These are phyloP conservation scores for Aythya baeri DNA, from an alignment of 2,113 vertebrate genomes.

Conservation along the genomic window DNA sequence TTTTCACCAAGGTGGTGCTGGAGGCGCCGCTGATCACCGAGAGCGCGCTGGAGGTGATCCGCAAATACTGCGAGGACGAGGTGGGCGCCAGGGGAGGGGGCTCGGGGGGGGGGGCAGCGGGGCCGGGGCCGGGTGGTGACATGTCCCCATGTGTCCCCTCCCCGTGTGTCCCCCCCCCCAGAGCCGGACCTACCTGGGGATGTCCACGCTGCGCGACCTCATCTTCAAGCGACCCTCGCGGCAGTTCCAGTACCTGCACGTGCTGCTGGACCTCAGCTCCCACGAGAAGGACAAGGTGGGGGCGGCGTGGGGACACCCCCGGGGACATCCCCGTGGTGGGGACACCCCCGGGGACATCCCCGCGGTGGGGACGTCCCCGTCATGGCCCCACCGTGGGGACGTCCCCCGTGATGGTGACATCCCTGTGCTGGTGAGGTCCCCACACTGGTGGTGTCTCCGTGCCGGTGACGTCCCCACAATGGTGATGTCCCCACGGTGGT, in stretches of 20 bases:
- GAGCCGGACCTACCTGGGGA: slow-evolving; percentile 93
- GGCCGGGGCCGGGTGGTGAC: not conserved
- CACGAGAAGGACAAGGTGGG: slow-evolving; percentile 93
- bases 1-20: slow-evolving; percentile 93
- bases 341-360: too few relatives aligned
- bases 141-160: fast-evolving
- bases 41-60: slow-evolving; percentile 90
- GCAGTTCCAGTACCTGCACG: slow-evolving; percentile 94
- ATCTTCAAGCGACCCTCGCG: slow-evolving; percentile 89
- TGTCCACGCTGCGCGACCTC: slow-evolving; percentile 93
- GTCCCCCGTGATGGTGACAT: too few relatives aligned
- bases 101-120: fast-evolving
- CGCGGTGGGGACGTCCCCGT: too few relatives aligned
- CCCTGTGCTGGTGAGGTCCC: too few relatives aligned
- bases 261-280: slow-evolving; percentile 93
- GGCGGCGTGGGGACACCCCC: too few relatives aligned
- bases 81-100: slow-evolving; percentile 37
- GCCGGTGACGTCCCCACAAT: too few relatives aligned
- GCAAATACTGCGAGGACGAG: slow-evolving; percentile 95
- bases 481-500: too few relatives aligned
- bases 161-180: not conserved
- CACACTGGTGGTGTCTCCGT: too few relatives aligned
- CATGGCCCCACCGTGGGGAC: too few relatives aligned
- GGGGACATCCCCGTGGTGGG: too few relatives aligned
- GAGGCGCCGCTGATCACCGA: slow-evolving; percentile 93